phyloP scores from a whole-genome alignment of 2,888 invertebrate species.

The Elmis aenea region DNA sequence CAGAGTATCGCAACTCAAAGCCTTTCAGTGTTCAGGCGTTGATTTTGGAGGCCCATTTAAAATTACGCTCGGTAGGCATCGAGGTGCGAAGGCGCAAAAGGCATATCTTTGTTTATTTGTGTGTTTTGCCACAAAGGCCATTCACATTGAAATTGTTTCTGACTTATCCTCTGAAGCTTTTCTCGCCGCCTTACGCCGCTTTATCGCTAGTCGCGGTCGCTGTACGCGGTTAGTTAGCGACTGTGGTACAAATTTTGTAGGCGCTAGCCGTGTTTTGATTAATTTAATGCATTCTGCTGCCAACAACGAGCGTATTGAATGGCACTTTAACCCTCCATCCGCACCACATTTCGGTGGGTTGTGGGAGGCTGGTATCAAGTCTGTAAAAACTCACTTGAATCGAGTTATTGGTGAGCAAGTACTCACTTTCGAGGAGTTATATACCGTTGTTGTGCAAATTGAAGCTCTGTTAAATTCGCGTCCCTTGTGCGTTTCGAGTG shows the following conservation, averaged over 20 bases:
- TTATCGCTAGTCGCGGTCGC: constrained; percentile 22
- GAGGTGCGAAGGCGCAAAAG: constrained; percentile 18
- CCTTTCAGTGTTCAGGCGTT: constrained; percentile 18
- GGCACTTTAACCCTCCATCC: constrained; percentile 18
- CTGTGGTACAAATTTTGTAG: constrained; percentile 2
- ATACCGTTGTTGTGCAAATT: neutral
- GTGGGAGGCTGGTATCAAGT: constrained; percentile 26
- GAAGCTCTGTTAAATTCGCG: neutral
- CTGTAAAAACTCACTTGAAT: constrained; percentile 28
- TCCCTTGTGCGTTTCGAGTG: neutral
- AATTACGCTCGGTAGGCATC: constrained; percentile 11
- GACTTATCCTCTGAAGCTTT: constrained; percentile 28
- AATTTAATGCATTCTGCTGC: no score
- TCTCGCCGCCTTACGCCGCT: constrained; percentile 24
- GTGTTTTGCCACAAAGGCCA: constrained; percentile 28
- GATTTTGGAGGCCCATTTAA: constrained; percentile 21
- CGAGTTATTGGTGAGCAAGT: constrained; percentile 14
- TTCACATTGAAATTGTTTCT: constrained; percentile 29
- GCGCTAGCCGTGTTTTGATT: neutral
- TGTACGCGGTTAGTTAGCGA: neutral
- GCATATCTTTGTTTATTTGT: constrained; percentile 28
- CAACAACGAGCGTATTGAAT: constrained; percentile 4
- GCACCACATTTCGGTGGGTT: constrained; percentile 16
- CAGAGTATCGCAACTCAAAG: constrained; percentile 13
- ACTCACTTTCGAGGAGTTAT: neutral